A percentile compares a stretch with the other conserved stretches of the same genome.
phyloP scores from a whole-genome alignment of 2,797 vertebrate species.

The Podarcis lilfordi region DNA sequence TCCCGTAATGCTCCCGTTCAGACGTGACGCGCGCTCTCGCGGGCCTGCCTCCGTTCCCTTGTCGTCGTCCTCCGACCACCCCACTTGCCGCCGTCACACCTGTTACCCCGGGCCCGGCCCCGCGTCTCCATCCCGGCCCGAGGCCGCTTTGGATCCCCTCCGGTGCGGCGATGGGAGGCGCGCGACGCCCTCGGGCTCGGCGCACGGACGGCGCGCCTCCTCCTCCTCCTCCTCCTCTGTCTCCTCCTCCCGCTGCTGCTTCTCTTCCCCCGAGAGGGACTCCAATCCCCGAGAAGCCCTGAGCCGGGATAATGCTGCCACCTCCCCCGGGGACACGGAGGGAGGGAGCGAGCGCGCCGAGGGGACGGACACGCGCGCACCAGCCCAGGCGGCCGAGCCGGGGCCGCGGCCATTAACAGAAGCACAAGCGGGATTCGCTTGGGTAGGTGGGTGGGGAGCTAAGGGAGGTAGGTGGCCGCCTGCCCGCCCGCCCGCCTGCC shows the following conservation, averaged over 20 bases:
- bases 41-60: neutral
- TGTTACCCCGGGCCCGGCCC: neutral
- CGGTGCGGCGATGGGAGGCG: neutral
- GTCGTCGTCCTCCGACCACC: too few species aligned
- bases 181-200: neutral
- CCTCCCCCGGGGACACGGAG: neutral
- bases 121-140: too few species aligned
- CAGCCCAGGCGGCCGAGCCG: neutral
- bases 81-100: neutral
- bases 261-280: neutral
- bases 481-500: too few species aligned
- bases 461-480: neutral
- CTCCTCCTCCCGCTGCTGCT: accelerated
- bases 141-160: neutral
- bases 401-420: neutral
- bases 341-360: neutral
- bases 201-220: neutral
- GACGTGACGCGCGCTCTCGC: neutral
- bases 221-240: accelerated
- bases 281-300: neutral
- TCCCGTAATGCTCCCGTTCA: neutral
- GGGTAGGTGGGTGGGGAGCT: neutral
- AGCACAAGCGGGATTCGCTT: neutral
- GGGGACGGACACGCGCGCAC: neutral
- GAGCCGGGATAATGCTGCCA: neutral